These are phyloP conservation scores for Macrosteles quadrilineatus DNA, from an alignment of 1,140 invertebrate genomes.

Conservation along the genomic window DNA sequence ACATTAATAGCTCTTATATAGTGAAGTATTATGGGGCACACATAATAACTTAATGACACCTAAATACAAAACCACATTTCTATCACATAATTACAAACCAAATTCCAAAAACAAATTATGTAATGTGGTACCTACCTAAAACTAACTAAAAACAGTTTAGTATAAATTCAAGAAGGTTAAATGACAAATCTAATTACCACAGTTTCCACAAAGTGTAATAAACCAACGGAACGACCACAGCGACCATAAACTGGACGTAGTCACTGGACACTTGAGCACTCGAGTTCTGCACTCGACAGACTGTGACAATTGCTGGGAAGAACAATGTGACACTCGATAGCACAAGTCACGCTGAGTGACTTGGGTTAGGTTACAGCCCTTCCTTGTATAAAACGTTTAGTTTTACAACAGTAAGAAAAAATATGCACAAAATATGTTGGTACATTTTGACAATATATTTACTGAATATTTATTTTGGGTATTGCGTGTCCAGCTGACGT, in stretches of 20 bases:
- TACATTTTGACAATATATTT: neutral
- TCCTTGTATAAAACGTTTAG: too few species aligned
- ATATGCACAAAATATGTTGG: neutral
- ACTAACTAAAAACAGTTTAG: too few species aligned
- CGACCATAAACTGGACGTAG: neutral
- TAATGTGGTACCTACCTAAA: too few species aligned
- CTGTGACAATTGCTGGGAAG: neutral
- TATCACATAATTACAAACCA: too few species aligned
- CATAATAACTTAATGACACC: too few species aligned
- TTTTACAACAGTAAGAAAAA: neutral
- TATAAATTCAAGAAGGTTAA: too few species aligned
- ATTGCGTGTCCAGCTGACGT: neutral
- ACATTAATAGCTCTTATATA: too few species aligned
- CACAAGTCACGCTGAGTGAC: neutral
- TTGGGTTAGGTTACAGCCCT: neutral
- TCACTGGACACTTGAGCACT: neutral
- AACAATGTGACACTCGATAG: neutral
- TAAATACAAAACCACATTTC: too few species aligned
- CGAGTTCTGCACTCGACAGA: neutral
- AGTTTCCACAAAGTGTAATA: neutral
- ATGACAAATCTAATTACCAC: too few species aligned
- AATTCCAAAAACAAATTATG: too few species aligned
- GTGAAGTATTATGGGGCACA: too few species aligned
- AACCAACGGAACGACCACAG: neutral
- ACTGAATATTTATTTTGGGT: neutral